phyloP scores from a whole-genome alignment of 2,113 vertebrate genomes.

The Brachyhypopomus gauderio region DNA sequence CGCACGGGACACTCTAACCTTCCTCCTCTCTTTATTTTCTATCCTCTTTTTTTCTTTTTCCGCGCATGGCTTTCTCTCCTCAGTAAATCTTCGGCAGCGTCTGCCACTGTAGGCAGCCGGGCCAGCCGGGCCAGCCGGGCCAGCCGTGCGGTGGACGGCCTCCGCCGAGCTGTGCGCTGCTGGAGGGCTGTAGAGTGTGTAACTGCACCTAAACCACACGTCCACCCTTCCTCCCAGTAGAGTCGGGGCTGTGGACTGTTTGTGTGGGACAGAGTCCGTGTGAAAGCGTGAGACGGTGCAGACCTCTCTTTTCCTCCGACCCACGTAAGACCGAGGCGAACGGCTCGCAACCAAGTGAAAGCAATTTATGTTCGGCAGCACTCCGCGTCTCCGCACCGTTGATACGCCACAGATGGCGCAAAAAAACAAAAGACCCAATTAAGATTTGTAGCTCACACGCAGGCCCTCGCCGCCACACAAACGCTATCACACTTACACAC shows the following conservation, averaged over 20 bases:
- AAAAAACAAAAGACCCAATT: constrained; percentile 52
- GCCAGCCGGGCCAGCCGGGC: not conserved
- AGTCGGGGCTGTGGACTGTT: constrained; percentile 21
- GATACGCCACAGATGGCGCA: constrained; percentile 52
- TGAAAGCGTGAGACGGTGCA: constrained; percentile 35
- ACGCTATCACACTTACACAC: constrained; percentile 41
- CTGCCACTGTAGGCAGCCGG: not conserved
- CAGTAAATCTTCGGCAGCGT: not conserved
- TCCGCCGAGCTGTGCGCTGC: not conserved
- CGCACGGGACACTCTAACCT: not conserved
- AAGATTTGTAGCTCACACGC: constrained; percentile 38
- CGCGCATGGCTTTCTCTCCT: too few relatives aligned
- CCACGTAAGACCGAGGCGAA: constrained; percentile 26
- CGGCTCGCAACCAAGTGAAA: constrained; percentile 39
- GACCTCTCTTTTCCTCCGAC: constrained; percentile 30
- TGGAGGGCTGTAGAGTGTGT: not conserved
- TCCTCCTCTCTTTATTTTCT: not conserved
- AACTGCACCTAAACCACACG: not conserved
- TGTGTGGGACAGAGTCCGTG: not conserved
- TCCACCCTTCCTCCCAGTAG: not conserved
- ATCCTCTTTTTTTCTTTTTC: constrained; percentile 15
- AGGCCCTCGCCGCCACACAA: constrained; percentile 24
- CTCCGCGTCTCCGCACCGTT: constrained; percentile 40
- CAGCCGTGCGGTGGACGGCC: not conserved
- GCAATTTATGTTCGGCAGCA: constrained; percentile 42